Evolutionary conservation across 2,888 invertebrate genomes (phyloP).

Genomic region (Scrobipalpa costella): DNA sequence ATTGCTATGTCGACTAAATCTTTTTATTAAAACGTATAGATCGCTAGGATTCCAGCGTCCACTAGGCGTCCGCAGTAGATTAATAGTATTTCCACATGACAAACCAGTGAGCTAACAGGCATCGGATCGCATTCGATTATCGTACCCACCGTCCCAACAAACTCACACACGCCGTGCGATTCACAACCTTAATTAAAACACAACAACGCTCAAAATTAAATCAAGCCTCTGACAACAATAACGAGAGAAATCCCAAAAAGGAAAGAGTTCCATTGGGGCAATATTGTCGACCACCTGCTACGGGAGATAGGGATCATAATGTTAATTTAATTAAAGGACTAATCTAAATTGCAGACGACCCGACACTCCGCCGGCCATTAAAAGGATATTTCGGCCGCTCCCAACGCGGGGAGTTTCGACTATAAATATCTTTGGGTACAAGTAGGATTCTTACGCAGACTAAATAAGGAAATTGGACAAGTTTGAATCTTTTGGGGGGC

Average conservation of each 20-base stretch:
- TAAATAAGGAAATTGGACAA: conserved; percentile 52
- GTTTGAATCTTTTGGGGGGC: conserved; percentile 34
- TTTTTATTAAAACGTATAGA: not conserved
- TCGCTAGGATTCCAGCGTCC: not conserved
- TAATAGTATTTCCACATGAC: conserved; percentile 21
- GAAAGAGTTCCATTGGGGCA: conserved; percentile 67
- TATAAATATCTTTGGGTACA: conserved; percentile 74
- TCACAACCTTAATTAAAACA: conserved; percentile 24
- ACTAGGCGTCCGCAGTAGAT: conserved; percentile 11
- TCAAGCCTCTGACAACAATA: conserved; percentile 37
- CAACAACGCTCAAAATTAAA: conserved; percentile 40
- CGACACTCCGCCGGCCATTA: conserved; percentile 77
- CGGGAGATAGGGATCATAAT: conserved; percentile 79
- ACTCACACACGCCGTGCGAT: not conserved
- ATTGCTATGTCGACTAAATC: not conserved
- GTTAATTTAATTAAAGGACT: conserved; percentile 82
- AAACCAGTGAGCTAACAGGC: conserved; percentile 17
- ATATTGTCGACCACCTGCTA: conserved; percentile 76
- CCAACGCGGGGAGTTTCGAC: conserved; percentile 72
- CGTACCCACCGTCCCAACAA: conserved; percentile 1
- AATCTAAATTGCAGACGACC: conserved; percentile 81
- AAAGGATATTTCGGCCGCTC: conserved; percentile 76
- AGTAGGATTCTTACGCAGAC: conserved; percentile 56
- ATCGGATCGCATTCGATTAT: conserved; percentile 19
- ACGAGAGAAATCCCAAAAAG: conserved; percentile 49